phyloP scores from a whole-genome alignment of 2,113 vertebrate species.

The Saguinus midas region DNA sequence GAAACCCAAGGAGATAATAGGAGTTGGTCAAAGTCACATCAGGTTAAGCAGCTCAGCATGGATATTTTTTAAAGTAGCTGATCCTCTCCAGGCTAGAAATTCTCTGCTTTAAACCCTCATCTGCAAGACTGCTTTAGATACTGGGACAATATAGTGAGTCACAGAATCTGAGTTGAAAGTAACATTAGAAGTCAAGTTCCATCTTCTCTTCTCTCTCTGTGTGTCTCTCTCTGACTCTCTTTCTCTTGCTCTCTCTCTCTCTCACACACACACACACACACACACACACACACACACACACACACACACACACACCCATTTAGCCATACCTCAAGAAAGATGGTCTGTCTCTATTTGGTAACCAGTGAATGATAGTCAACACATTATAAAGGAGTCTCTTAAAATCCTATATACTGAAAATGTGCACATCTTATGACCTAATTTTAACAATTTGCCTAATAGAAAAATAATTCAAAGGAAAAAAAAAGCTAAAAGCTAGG shows the following conservation, averaged over 20 bases:
- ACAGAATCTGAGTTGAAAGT: background rate
- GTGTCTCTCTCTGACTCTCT: too few species aligned
- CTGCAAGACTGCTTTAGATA: background rate
- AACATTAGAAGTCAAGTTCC: background rate
- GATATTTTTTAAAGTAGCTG: background rate
- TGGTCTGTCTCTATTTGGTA: background rate
- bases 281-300: background rate
- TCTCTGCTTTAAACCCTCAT: background rate
- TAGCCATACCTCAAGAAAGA: background rate
- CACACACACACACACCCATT: background rate
- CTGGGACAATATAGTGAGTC: background rate
- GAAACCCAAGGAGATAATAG: background rate
- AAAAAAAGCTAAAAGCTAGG: background rate
- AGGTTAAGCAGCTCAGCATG: background rate
- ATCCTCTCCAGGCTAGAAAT: background rate
- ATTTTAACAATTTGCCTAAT: background rate
- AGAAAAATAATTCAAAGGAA: conserved; percentile 4
- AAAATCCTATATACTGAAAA: background rate
- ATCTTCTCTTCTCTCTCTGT: background rate
- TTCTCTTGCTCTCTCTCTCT: too few species aligned
- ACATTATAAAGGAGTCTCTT: background rate
- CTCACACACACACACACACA: background rate
- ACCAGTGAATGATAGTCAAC: background rate
- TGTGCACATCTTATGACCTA: background rate
- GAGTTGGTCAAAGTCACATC: background rate